These are phyloP conservation scores for Heliconius eleuchia DNA, from an alignment of 1,140 invertebrate genomes.

Conservation along the genomic window DNA sequence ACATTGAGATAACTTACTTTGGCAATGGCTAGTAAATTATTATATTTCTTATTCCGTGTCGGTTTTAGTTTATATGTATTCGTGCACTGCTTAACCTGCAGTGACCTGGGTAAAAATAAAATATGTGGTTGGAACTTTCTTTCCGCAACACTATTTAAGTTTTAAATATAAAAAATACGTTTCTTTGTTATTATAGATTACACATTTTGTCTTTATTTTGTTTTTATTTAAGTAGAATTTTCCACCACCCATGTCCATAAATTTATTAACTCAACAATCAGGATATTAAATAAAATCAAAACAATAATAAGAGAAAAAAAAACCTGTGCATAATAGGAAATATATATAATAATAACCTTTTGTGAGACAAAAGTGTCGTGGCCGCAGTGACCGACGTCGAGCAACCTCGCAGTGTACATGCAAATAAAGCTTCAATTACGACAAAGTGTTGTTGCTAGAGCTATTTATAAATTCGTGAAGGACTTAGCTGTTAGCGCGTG, in stretches of 20 bases:
- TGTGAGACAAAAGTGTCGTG: slow-evolving; percentile 22
- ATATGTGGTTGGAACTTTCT: neutral
- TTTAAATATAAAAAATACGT: neutral
- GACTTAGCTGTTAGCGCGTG: slow-evolving; percentile 25
- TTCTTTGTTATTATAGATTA: no score
- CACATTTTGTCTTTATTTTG: no score
- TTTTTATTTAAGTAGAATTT: no score
- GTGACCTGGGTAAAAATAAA: slow-evolving; percentile 12
- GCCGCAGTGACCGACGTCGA: slow-evolving; percentile 30
- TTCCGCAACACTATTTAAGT: neutral
- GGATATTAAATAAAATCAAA: neutral
- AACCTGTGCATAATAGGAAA: slow-evolving; percentile 29
- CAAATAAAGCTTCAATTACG: slow-evolving; percentile 34
- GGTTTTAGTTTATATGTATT: neutral
- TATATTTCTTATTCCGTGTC: neutral
- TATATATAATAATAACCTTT: neutral
- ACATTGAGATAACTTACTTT: neutral
- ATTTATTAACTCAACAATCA: no score
- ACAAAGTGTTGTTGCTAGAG: slow-evolving; percentile 10
- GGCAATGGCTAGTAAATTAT: slow-evolving; percentile 6
- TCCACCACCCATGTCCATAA: no score
- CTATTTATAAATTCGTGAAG: slow-evolving; percentile 31
- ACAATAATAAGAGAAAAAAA: slow-evolving; percentile 7
- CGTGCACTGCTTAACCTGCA: slow-evolving; percentile 12
- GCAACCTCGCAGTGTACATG: slow-evolving; percentile 32